phyloP scores from a whole-genome alignment of 2,797 vertebrate species.

The Limnodromus scolopaceus region DNA sequence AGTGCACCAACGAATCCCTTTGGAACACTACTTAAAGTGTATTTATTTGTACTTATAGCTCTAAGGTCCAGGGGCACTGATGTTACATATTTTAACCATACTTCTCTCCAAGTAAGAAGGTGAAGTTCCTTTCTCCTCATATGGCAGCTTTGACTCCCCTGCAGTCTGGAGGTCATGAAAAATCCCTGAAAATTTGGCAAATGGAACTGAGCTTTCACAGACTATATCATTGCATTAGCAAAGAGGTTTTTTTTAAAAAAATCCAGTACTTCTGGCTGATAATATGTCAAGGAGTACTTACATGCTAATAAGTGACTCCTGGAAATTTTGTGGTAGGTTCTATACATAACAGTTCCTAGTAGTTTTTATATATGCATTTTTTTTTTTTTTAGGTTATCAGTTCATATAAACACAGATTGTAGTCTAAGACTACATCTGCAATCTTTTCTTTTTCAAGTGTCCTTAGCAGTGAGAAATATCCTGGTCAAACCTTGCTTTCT shows the following conservation, averaged over 20 bases:
- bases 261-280: neutral
- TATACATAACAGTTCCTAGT: neutral
- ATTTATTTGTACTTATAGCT: conserved; percentile 21
- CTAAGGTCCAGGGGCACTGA: neutral
- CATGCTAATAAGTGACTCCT: neutral
- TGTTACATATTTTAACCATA: neutral
- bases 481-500: neutral
- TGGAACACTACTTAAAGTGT: neutral
- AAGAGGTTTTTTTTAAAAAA: neutral
- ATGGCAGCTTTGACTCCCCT: neutral
- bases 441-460: neutral
- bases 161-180: neutral
- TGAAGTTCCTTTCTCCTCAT: neutral
- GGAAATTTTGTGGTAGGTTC: neutral
- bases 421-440: neutral
- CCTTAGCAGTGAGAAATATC: neutral
- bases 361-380: neutral
- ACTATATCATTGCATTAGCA: neutral
- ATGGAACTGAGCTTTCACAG: neutral
- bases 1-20: neutral
- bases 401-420: neutral
- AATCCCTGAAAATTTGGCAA: neutral
- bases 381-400: neutral
- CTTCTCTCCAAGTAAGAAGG: neutral
- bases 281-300: neutral